These are phyloP conservation scores for Holothuria scabra DNA, from an alignment of 53 echinoderm and acorn worm genomes.

Conservation along the genomic window DNA sequence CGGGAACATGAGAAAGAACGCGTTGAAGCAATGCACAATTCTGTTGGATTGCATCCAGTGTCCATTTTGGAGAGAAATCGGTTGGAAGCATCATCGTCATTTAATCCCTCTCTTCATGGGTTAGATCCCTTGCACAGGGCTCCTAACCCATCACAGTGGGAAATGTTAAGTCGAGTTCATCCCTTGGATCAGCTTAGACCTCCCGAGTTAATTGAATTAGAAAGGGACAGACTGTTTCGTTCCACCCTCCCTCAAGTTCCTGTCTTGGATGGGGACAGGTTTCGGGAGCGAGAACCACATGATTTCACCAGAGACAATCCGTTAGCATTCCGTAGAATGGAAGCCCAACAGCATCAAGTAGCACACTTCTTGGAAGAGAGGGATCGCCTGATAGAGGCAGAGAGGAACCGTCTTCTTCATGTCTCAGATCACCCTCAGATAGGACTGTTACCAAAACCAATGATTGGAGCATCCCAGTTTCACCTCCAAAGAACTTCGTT, in stretches of 20 bases:
- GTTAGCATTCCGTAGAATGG: conserved; percentile 75
- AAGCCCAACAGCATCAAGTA: conserved; percentile 81
- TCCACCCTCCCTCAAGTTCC: conserved; percentile 79
- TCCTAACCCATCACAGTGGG: conserved; percentile 76
- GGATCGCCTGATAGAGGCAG: conserved; percentile 81
- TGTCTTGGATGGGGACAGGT: conserved; percentile 82
- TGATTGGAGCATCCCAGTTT: conserved; percentile 64
- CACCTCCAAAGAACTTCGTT: conserved; percentile 77
- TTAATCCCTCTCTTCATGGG: conserved; percentile 52
- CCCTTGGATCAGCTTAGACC: conserved; percentile 69
- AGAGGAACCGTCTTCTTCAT: conserved; percentile 83
- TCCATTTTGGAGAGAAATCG: conserved; percentile 84
- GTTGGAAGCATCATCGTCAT: conserved; percentile 58
- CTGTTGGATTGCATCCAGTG: conserved; percentile 57
- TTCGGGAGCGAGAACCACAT: conserved; percentile 94
- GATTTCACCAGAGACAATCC: conserved; percentile 98
- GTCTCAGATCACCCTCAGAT: conserved; percentile 60
- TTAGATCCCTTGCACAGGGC: conserved; percentile 75
- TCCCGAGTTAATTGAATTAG: conserved; percentile 82
- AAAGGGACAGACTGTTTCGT: conserved; percentile 93
- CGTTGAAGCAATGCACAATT: conserved; percentile 33
- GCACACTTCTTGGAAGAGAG: conserved; percentile 89
- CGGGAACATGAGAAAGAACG: conserved; percentile 70
- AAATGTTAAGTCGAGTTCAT: conserved; percentile 71
- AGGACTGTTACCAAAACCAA: conserved; percentile 53